phyloP scores from a whole-genome alignment of 2,888 invertebrate species.

The Dicyrtomina minuta region DNA sequence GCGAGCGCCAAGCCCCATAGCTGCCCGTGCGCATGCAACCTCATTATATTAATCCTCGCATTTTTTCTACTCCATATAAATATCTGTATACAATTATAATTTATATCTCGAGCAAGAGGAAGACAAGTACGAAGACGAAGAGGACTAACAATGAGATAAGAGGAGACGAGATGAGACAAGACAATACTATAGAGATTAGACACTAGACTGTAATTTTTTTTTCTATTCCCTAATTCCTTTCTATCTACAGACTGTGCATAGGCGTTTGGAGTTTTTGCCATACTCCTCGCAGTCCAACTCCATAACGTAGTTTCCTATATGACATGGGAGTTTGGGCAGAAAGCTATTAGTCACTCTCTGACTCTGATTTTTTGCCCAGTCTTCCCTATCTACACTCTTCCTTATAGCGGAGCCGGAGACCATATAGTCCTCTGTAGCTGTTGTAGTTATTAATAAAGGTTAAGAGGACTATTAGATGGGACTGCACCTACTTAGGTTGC shows the following conservation, averaged over 20 bases:
- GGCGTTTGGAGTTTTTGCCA: neutral
- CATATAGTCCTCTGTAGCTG: no score
- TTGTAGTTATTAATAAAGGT: no score
- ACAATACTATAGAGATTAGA: neutral
- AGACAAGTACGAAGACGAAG: neutral
- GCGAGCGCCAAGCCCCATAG: constrained; percentile 15
- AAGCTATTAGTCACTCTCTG: constrained; percentile 16
- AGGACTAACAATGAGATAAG: neutral
- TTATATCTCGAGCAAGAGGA: neutral
- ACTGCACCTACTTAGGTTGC: constrained; percentile 16
- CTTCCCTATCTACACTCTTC: constrained; percentile 1
- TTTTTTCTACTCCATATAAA: no score
- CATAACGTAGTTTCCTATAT: constrained; percentile 6
- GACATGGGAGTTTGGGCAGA: constrained; percentile 21
- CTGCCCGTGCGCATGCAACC: neutral
- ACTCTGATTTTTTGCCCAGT: constrained; percentile 17
- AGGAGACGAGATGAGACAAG: neutral
- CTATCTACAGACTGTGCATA: neutral
- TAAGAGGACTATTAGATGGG: constrained; percentile 5
- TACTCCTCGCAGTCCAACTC: neutral
- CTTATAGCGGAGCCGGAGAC: no score
- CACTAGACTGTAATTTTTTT: constrained; percentile 9
- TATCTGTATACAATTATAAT: neutral
- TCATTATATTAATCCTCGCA: neutral
- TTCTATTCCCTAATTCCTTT: neutral